A percentile compares a stretch with the other conserved stretches of the same genome.
Evolutionary conservation across 2,113 vertebrate genomes (phyloP).

Genomic region (Terrapene triunguis): DNA sequence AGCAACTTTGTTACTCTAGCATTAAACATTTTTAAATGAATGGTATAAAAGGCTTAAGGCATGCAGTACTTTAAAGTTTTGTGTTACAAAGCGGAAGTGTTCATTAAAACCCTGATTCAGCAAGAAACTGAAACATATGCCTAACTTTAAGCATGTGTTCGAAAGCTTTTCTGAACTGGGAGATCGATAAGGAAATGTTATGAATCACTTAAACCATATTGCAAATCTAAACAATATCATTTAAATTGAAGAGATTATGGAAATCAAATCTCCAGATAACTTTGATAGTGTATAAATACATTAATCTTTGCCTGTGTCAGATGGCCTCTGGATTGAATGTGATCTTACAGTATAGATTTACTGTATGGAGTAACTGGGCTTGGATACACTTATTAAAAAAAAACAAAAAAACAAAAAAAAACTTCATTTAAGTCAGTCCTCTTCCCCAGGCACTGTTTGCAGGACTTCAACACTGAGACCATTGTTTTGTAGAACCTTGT

Average conservation of each 20-base stretch:
- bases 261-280: background rate
- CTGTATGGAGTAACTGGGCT: background rate
- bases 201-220: background rate
- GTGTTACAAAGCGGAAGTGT: background rate
- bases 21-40: background rate
- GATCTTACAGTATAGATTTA: background rate
- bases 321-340: background rate
- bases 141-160: background rate
- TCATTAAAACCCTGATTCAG: background rate
- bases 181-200: background rate
- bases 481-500: background rate
- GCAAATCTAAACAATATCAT: background rate
- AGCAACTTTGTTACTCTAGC: background rate
- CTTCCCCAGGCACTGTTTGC: background rate
- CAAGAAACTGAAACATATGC: no score
- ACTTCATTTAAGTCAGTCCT: background rate
- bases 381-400: background rate
- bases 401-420: background rate
- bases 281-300: background rate
- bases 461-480: background rate
- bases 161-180: background rate
- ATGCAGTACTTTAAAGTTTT: background rate
- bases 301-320: background rate
- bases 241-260: background rate
- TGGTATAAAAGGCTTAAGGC: background rate